Conservation (phyloP, 2,888 invertebrate genomes). For the Apodemia zela region DNA sequence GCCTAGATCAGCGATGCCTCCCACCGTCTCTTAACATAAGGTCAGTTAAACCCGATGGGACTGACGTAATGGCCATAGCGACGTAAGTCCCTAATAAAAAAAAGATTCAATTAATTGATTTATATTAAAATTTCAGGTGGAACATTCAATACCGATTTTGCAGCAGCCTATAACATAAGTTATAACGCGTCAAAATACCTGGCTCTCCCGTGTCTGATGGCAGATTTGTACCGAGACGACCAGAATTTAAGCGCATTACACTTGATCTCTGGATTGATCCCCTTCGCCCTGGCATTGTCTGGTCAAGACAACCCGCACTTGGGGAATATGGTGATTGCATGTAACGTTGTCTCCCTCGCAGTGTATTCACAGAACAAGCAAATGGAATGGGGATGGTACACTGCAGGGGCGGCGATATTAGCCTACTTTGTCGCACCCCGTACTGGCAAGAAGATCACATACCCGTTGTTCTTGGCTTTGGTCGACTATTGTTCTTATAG, state of each 20-base stretch:
- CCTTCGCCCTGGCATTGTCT: slow-evolving; percentile 50
- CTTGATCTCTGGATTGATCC: slow-evolving; percentile 56
- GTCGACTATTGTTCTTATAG: slow-evolving; percentile 60
- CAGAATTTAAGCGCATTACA: slow-evolving; percentile 44
- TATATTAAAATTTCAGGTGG: slow-evolving; percentile 43
- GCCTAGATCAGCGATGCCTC: too few species aligned
- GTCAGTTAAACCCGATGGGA: too few species aligned
- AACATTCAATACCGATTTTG: slow-evolving; percentile 49
- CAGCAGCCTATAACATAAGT: slow-evolving; percentile 47
- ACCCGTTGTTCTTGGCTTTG: slow-evolving; percentile 52
- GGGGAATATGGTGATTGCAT: slow-evolving; percentile 51
- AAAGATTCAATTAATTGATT: too few species aligned
- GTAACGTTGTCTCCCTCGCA: slow-evolving; percentile 53
- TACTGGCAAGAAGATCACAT: slow-evolving; percentile 43
- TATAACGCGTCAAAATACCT: slow-evolving; percentile 52
- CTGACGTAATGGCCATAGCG: too few species aligned
- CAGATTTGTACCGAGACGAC: slow-evolving; percentile 50
- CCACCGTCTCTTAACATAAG: too few species aligned
- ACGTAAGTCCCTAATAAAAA: too few species aligned
- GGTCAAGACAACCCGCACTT: slow-evolving; percentile 48
- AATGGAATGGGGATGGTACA: slow-evolving; percentile 57
- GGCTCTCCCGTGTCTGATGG: slow-evolving; percentile 60
- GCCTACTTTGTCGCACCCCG: slow-evolving; percentile 50
- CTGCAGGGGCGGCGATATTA: slow-evolving; percentile 50
- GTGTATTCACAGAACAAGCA: slow-evolving; percentile 46